Evolutionary conservation across 2,888 invertebrate genomes (phyloP).

Genomic region (Nomada flava): DNA sequence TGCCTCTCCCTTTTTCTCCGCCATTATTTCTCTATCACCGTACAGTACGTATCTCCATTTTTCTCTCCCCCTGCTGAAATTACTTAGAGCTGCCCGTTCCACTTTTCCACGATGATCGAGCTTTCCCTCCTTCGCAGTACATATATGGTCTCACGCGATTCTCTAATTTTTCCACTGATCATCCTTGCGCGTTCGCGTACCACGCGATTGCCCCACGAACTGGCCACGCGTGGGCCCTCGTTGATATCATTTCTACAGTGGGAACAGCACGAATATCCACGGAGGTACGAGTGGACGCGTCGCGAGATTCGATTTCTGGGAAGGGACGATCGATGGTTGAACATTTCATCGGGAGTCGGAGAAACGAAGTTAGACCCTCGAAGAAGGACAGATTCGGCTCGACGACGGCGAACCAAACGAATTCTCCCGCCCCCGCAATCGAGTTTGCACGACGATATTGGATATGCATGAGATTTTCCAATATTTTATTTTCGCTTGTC

Average conservation of each 20-base stretch:
- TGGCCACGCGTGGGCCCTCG: too few relatives aligned
- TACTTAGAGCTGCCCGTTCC: constrained; percentile 5
- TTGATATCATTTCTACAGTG: background rate
- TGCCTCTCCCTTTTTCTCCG: background rate
- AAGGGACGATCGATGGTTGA: constrained; percentile 36
- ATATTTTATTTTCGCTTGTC: constrained; percentile 50
- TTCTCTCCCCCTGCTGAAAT: background rate
- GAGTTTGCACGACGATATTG: constrained; percentile 34
- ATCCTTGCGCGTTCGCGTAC: too few relatives aligned
- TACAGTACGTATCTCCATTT: background rate
- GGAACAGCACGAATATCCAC: background rate
- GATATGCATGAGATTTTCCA: constrained; percentile 46
- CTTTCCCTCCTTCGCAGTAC: background rate
- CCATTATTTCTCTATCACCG: background rate
- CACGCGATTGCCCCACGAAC: background rate
- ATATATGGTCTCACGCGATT: constrained; percentile 15
- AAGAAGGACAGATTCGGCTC: constrained; percentile 24
- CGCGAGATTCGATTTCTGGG: constrained; percentile 38
- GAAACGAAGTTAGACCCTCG: constrained; percentile 36
- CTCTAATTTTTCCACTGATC: constrained; percentile 22
- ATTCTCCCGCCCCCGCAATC: constrained; percentile 16
- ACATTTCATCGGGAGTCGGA: constrained; percentile 26
- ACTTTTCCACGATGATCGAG: background rate
- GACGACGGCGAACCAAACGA: constrained; percentile 4
- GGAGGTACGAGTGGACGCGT: background rate